A percentile compares a stretch with the other conserved stretches of the same genome.
Conservation (phyloP, 2,113 vertebrate species). For the Psettodes erumei region DNA sequence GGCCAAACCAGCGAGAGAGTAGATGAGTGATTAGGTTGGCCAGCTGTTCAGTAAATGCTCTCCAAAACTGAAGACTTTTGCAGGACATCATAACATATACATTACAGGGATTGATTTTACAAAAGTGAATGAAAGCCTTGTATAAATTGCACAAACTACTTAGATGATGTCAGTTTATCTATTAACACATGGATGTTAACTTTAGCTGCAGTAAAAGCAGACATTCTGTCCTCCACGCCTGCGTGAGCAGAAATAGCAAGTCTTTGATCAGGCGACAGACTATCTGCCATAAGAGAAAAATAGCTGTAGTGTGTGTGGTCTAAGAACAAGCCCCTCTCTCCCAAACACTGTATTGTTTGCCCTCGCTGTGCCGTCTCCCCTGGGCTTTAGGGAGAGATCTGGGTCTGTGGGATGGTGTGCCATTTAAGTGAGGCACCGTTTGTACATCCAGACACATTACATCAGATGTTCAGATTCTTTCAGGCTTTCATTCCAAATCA, state of each 20-base stretch:
- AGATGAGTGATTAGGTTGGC: slow-evolving; percentile 46
- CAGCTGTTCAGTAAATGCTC: slow-evolving; percentile 24
- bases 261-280: slow-evolving; percentile 53
- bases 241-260: slow-evolving; percentile 36
- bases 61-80: slow-evolving; percentile 8
- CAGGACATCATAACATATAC: background rate
- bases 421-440: slow-evolving; percentile 44
- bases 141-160: slow-evolving; percentile 11
- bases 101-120: slow-evolving; percentile 31
- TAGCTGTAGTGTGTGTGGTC: slow-evolving; percentile 66
- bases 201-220: slow-evolving; percentile 12
- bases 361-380: slow-evolving; percentile 30
- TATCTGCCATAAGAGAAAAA: slow-evolving; percentile 6
- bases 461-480: slow-evolving; percentile 65
- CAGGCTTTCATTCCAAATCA: slow-evolving; percentile 46
- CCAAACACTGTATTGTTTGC: slow-evolving; percentile 25
- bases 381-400: slow-evolving; percentile 45
- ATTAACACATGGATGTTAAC: slow-evolving; percentile 18
- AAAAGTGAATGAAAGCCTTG: slow-evolving; percentile 19
- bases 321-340: slow-evolving; percentile 17
- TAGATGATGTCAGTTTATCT: slow-evolving; percentile 21
- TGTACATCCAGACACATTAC: slow-evolving; percentile 63
- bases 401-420: slow-evolving; percentile 48
- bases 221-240: slow-evolving; percentile 25
- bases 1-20: background rate